phyloP scores from a whole-genome alignment of 2,888 invertebrate species.

The Icerya purchasi region DNA sequence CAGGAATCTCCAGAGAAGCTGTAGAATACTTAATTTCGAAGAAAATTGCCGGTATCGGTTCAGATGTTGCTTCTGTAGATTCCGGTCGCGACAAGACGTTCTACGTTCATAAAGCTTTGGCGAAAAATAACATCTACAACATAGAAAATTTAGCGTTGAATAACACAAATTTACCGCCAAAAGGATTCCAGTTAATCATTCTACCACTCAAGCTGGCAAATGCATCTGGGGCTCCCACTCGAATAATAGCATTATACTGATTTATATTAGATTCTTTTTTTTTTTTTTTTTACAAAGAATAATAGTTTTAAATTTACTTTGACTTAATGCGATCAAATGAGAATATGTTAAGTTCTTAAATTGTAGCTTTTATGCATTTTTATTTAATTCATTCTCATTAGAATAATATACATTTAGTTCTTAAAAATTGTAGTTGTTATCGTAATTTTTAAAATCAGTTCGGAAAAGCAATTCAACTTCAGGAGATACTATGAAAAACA shows the following conservation, averaged over 20 bases:
- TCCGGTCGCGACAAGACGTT: slow-evolving; percentile 28
- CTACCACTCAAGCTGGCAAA: slow-evolving; percentile 38
- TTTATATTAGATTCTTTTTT: neutral
- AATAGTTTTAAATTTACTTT: no score
- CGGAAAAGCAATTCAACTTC: no score
- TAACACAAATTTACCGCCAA: slow-evolving; percentile 24
- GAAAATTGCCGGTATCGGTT: slow-evolving; percentile 38
- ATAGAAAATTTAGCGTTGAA: slow-evolving; percentile 34
- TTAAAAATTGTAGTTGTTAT: no score
- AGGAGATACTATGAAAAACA: no score
- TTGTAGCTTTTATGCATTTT: no score
- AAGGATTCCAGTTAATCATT: slow-evolving; percentile 30
- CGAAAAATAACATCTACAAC: slow-evolving; percentile 26
- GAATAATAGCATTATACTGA: slow-evolving; percentile 29
- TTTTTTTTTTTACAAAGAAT: neutral
- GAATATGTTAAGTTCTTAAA: no score
- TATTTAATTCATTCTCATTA: no score
- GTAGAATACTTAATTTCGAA: slow-evolving; percentile 36
- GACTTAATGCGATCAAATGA: no score
- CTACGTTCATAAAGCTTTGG: slow-evolving; percentile 31
- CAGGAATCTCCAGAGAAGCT: slow-evolving; percentile 34
- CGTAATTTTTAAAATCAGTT: no score
- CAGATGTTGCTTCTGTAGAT: slow-evolving; percentile 42
- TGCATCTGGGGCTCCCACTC: slow-evolving; percentile 37
- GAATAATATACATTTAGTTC: no score